Evolutionary conservation across 2,888 invertebrate genomes (phyloP).

Genomic region (Sylvicola cinctus): DNA sequence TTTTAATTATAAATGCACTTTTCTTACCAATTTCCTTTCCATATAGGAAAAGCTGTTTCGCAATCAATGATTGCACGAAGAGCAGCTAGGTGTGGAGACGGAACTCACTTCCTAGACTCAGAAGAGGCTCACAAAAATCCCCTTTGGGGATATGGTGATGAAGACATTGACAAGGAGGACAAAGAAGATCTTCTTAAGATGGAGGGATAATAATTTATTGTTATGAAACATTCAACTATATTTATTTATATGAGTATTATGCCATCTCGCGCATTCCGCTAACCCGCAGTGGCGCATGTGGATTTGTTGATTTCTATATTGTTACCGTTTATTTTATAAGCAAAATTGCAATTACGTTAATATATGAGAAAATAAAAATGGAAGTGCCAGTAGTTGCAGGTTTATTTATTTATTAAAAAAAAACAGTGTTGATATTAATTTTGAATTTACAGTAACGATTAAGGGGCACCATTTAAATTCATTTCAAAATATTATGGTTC

Average conservation of each 20-base stretch:
- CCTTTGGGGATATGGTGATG: conserved; percentile 44
- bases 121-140: conserved; percentile 20
- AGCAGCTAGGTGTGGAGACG: conserved; percentile 37
- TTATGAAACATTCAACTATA: no score
- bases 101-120: conserved; percentile 26
- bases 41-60: conserved; percentile 33
- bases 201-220: conserved; percentile 21
- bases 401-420: no score
- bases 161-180: conserved; percentile 33
- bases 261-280: conserved; percentile 3
- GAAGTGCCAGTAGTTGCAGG: no score
- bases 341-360: no score
- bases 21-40: conserved; percentile 1
- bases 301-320: no score
- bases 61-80: conserved; percentile 33
- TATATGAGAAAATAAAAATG: no score
- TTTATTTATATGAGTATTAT: conserved; percentile 1
- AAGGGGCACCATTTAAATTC: no score
- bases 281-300: no score
- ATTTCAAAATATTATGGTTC: no score
- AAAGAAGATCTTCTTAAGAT: conserved; percentile 30
- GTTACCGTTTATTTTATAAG: no score
- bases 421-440: no score
- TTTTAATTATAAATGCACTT: not conserved
- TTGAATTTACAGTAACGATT: no score